These are phyloP conservation scores for Lucifuga dentata DNA, from an alignment of 2,113 vertebrate species.

Conservation along the genomic window DNA sequence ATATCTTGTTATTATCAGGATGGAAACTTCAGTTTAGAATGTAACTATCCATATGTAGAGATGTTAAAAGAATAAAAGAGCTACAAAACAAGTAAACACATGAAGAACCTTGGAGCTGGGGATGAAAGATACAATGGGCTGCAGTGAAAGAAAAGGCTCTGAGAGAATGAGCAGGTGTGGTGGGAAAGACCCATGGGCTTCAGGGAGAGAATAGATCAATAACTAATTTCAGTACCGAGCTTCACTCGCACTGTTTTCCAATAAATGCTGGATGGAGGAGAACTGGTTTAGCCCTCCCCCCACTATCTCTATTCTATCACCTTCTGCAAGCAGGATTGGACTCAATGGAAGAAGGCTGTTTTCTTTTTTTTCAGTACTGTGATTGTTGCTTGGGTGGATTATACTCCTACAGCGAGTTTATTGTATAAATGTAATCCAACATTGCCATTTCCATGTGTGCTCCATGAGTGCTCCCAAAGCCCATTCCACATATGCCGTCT, in stretches of 20 bases:
- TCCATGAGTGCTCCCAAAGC: constrained; percentile 48
- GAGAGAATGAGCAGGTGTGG: constrained; percentile 78
- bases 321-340: constrained; percentile 64
- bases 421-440: constrained; percentile 61
- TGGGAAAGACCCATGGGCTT: constrained; percentile 79
- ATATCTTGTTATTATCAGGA: neutral
- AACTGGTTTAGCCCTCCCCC: constrained; percentile 70
- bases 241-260: constrained; percentile 82
- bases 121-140: constrained; percentile 44
- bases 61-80: constrained; percentile 15
- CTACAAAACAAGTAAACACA: constrained; percentile 37
- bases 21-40: constrained; percentile 2
- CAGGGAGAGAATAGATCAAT: constrained; percentile 83
- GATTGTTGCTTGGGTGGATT: constrained; percentile 62
- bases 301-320: constrained; percentile 74
- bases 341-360: constrained; percentile 53
- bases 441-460: constrained; percentile 61
- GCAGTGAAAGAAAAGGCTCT: constrained; percentile 61
- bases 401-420: constrained; percentile 48
- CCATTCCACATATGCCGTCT: constrained; percentile 57
- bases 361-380: constrained; percentile 27
- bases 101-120: constrained; percentile 20
- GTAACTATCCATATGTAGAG: neutral
- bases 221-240: constrained; percentile 84
- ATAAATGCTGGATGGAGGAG: constrained; percentile 81